Evolutionary conservation across 2,113 vertebrate species (phyloP), one percentile per base, ranked within the genome.

Genomic region (Myotis yumanensis): DNA sequence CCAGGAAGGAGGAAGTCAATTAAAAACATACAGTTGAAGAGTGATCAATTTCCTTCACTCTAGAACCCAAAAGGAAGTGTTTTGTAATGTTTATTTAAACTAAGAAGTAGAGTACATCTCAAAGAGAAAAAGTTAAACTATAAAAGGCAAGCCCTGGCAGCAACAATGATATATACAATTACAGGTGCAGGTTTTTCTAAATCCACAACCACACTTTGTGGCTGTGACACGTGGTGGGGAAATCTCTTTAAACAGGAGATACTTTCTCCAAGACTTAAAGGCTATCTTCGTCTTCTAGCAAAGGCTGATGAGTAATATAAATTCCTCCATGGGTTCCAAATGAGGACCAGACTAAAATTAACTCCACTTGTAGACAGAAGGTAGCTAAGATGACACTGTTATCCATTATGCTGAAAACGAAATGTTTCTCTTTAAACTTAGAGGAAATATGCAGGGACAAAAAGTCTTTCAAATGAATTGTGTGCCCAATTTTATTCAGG

Each of bases 391-490:
- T 98, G 97, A 98, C 95, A 97, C 94, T 90, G 62, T 96, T 97
- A 97, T 97, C 97, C 96, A 96, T 97, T 98, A 96, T 97, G 96
- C 95, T 95, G 92, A 97, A 97, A 83, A 97, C 96, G 95, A 98
- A 97, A 97, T 95, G 93, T 93, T 98, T 98, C 97, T 96, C 93
- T 97, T 97, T 98, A 97, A 98, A 98, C 93, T 95, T 82, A 97
- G 96, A 98, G 96, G 96, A 97, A 97, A 98, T 98, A 95, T 90
- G 93, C 93, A 94, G 72, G 95, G 96, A 97, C 96, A 97, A 97
- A 97, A 96, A 98, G 95, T 97, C 97, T 98, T 98, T 98, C 96
- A 96, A 97, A 97, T 97, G 96, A 98, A 96, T 97, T 95, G 96
- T 96, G 90, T 89, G 96, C 72, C 97, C 96, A 97, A 97, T 97